Conservation (phyloP, 2,888 invertebrate species). For the Punctoribates punctum region DNA sequence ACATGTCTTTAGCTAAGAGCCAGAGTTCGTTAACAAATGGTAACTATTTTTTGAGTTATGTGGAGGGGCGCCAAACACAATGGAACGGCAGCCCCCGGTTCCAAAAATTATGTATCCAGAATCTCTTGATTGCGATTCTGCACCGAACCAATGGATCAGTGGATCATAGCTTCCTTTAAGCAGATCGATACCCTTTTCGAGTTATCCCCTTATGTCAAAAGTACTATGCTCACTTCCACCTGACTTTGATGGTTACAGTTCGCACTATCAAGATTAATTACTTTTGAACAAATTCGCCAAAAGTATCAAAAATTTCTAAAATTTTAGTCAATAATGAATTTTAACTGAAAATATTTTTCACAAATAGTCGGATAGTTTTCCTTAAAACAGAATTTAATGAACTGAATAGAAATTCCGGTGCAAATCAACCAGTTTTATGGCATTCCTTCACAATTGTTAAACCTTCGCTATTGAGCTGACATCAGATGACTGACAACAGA, state of each 20-base stretch:
- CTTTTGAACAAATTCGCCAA: too few relatives aligned
- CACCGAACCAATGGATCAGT: conserved; percentile 45
- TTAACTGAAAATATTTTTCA: too few relatives aligned
- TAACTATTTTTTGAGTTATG: too few relatives aligned
- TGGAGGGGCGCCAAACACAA: conserved; percentile 42
- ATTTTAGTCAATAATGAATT: not conserved
- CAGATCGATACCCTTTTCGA: conserved; percentile 39
- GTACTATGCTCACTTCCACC: not conserved
- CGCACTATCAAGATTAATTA: not conserved
- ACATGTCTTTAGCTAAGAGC: not conserved
- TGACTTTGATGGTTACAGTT: not conserved
- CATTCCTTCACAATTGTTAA: too few relatives aligned
- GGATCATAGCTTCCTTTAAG: not conserved
- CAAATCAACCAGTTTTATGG: too few relatives aligned
- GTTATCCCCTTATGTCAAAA: not conserved
- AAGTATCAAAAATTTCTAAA: too few relatives aligned
- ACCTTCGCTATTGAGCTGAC: too few relatives aligned
- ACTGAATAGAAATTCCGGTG: too few relatives aligned
- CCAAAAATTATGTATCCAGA: conserved; percentile 53
- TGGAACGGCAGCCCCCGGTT: conserved; percentile 50
- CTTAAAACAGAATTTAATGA: too few relatives aligned
- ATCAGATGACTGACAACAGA: not conserved
- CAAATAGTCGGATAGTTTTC: too few relatives aligned
- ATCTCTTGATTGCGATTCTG: conserved; percentile 54
- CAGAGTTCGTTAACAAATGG: too few relatives aligned